Conservation (phyloP, 2,113 vertebrate genomes). For the Pseudonaja textilis region DNA sequence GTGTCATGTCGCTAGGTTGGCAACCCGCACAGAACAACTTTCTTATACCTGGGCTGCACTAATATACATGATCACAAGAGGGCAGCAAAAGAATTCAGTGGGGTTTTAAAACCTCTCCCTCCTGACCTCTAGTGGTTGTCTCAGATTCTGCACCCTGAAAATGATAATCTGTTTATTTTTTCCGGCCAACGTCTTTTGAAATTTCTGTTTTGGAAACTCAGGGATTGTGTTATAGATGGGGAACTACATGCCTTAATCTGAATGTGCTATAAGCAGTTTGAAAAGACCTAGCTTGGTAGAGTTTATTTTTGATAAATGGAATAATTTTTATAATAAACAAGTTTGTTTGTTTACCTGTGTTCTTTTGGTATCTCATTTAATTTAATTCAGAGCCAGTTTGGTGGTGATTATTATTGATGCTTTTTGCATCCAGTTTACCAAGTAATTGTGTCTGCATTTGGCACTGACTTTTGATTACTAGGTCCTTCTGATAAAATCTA, state of each 20-base stretch:
- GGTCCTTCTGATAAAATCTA: background rate
- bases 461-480: background rate
- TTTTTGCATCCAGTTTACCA: background rate
- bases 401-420: background rate
- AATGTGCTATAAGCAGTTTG: background rate
- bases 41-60: background rate
- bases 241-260: background rate
- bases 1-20: background rate
- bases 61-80: background rate
- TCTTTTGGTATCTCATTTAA: background rate
- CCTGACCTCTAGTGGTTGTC: background rate
- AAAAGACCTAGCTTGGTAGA: background rate
- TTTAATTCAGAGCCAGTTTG: background rate
- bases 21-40: background rate
- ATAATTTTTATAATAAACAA: conserved; percentile 6
- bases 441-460: background rate
- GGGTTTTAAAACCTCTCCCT: background rate
- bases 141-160: background rate
- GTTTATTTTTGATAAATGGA: conserved; percentile 22
- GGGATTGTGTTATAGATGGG: background rate
- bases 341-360: background rate
- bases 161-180: background rate
- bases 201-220: background rate
- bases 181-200: background rate
- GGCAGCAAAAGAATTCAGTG: background rate